Conservation (phyloP, 2,797 vertebrate species). For the Sebastolobus altivelis region DNA sequence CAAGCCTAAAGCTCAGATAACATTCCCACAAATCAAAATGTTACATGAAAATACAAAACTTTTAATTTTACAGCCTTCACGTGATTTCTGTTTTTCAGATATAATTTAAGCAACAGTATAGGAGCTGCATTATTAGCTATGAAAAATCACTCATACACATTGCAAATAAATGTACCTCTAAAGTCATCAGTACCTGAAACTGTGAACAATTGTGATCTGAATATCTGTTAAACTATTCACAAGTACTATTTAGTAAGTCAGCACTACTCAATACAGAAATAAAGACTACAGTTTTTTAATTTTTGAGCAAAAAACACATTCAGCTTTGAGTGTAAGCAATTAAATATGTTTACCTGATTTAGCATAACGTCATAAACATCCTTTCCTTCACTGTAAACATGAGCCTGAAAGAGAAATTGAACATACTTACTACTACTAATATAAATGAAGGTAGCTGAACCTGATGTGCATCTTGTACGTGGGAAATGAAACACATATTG, state of each 20-base stretch:
- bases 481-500: neutral
- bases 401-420: slow-evolving; percentile 82
- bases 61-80: neutral
- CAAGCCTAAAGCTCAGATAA: neutral
- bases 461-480: neutral
- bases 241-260: neutral
- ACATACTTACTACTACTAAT: neutral
- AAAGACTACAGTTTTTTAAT: neutral
- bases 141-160: neutral
- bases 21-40: neutral
- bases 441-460: neutral
- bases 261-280: neutral
- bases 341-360: slow-evolving; percentile 88
- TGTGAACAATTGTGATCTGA: neutral
- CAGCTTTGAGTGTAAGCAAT: neutral
- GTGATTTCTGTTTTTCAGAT: neutral
- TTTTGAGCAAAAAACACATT: neutral
- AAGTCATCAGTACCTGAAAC: neutral
- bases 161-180: neutral
- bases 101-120: neutral
- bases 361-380: slow-evolving; percentile 92
- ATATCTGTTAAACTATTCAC: neutral
- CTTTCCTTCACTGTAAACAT: slow-evolving; percentile 88
- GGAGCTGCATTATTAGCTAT: neutral
- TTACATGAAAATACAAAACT: neutral